Evolutionary conservation across 2,888 invertebrate species (phyloP).

Genomic region (Meteorus cinctellus): DNA sequence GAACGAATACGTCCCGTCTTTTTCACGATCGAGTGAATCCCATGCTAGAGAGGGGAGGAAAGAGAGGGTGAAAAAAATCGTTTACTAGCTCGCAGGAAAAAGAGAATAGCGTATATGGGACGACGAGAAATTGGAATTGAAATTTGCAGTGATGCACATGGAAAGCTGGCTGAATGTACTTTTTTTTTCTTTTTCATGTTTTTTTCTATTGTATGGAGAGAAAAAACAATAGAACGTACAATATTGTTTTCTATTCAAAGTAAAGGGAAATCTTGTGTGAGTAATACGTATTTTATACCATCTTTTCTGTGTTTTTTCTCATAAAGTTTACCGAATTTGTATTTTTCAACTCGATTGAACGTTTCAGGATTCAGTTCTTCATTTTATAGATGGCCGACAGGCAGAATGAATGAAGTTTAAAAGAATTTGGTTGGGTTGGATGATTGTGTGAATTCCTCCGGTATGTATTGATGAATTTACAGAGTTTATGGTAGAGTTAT

Average conservation of each 20-base stretch:
- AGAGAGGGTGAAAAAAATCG: background rate
- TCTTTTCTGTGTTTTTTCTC: background rate
- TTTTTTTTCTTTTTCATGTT: background rate
- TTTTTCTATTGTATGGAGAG: background rate
- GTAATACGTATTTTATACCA: background rate
- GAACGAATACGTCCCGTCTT: slow-evolving; percentile 1
- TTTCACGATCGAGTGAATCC: background rate
- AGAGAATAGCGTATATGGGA: background rate
- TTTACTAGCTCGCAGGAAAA: background rate
- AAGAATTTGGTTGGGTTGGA: too few relatives aligned
- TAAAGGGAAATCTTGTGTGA: background rate
- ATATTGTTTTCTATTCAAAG: background rate
- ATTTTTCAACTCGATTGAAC: too few relatives aligned
- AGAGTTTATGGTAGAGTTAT: too few relatives aligned
- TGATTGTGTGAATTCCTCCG: too few relatives aligned
- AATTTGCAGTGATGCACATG: slow-evolving; percentile 2
- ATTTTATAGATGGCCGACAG: too few relatives aligned
- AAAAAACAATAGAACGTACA: background rate
- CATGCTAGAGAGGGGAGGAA: background rate
- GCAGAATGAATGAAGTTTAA: too few relatives aligned
- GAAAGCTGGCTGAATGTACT: background rate
- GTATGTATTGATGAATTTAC: too few relatives aligned
- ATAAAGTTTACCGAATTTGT: background rate
- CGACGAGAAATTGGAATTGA: slow-evolving; percentile 1
- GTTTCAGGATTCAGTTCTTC: too few relatives aligned